Evolutionary conservation across 1,140 invertebrate species (phyloP), one percentile per base, ranked within the genome.

Genomic region (Cyrtorhinus lividipennis): DNA sequence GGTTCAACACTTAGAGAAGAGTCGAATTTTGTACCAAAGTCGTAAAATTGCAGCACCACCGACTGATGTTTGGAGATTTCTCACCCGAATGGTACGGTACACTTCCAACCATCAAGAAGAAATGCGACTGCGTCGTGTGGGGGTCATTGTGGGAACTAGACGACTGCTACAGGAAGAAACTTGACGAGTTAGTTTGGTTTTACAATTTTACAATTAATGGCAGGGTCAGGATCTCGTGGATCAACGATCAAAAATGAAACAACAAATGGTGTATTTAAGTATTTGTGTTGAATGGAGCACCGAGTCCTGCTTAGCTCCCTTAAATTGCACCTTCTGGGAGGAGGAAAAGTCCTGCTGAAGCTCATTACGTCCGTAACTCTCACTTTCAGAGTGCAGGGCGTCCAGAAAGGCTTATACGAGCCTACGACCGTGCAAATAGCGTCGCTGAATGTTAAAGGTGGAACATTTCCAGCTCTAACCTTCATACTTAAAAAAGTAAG

Each of bases 101-200:
- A 2, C 1, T 59, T 12, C 58, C 58, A 1, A 27, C 58, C 24
- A 59, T 59, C 2, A 30, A 27, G 24, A 59, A 59, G 27, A 30
- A 59, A 30, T 59, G 58, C 58, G 58, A 59, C 24, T 59, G 58
- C 58, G 58, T 24, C 13, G 63, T 64, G 13, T 64, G 63, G 63
- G 63, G 63, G 8, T 27, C 62, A 5, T 48, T 65, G 8, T 65
- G 64, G 64, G 61, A 65, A 24, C 8, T 65, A 13, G 44, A 62
- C 18, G 61, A 65, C 23, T 65, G 64, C 24, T 5, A 46, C 1
- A 38, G 30, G 23, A 20, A 22, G 12, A 63, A 56, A 26, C 24
- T 65, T 25, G 62, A 65, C 45, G 62, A 30, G 64, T 65, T 12
- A 53, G 61, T 62, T 12, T n/a, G n/a, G n/a, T n/a, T n/a, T n/a